A percentile compares a stretch with the other conserved stretches of the same genome.
phyloP scores from a whole-genome alignment of 1,140 invertebrate genomes.

The Drosophila auraria region DNA sequence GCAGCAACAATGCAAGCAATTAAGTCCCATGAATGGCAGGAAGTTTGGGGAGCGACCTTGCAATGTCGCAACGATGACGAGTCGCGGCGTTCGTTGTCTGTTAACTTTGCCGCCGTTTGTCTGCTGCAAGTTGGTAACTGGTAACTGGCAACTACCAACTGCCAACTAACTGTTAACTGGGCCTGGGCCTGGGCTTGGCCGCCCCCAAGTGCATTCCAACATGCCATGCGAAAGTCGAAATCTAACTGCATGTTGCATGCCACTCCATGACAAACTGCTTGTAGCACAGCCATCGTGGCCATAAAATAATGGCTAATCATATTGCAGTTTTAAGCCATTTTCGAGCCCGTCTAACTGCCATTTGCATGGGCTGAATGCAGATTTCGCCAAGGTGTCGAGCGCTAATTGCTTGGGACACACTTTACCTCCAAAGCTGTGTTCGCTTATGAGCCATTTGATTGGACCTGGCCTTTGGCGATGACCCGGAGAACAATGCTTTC shows the following conservation, averaged over 20 bases:
- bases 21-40: slow-evolving; percentile 71
- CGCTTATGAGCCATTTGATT: neutral
- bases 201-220: slow-evolving; percentile 73
- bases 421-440: neutral
- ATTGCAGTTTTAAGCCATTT: slow-evolving; percentile 62
- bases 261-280: slow-evolving; percentile 51
- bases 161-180: slow-evolving; percentile 51
- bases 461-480: slow-evolving; percentile 1
- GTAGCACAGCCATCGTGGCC: slow-evolving; percentile 2
- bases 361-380: slow-evolving; percentile 47
- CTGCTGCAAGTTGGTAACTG: slow-evolving; percentile 52
- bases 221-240: slow-evolving; percentile 64
- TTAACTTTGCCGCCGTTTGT: slow-evolving; percentile 73
- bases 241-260: slow-evolving; percentile 80
- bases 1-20: slow-evolving; percentile 63
- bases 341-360: slow-evolving; percentile 33
- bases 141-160: slow-evolving; percentile 45
- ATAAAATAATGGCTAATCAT: slow-evolving; percentile 77
- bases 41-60: slow-evolving; percentile 77
- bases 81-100: slow-evolving; percentile 41
- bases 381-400: slow-evolving; percentile 49
- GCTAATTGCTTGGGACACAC: slow-evolving; percentile 42
- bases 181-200: slow-evolving; percentile 50
- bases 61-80: slow-evolving; percentile 66
- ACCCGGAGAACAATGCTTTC: slow-evolving; percentile 38